Percentiles rank a stretch among this genome's conserved stretches.
phyloP scores from a whole-genome alignment of 1,140 invertebrate genomes.

The Pseudobourletiella spinata region DNA sequence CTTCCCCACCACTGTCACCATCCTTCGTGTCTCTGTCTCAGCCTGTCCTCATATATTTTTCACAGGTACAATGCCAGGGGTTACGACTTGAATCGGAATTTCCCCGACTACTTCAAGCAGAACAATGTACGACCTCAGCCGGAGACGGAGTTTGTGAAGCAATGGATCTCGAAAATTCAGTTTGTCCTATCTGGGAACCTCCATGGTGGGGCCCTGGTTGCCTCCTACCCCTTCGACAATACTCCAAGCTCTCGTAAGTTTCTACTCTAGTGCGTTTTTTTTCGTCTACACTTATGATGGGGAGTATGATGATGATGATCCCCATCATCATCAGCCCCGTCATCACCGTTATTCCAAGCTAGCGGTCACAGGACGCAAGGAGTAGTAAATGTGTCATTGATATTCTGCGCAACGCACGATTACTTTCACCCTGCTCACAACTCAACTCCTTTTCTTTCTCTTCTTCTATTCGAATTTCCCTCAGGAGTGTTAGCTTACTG shows the following conservation, averaged over 20 bases:
- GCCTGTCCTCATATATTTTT: no score
- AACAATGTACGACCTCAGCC: slow-evolving; percentile 77
- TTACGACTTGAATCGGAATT: slow-evolving; percentile 83
- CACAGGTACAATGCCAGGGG: slow-evolving; percentile 72
- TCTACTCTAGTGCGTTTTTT: background rate
- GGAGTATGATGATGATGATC: background rate
- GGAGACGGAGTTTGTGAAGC: slow-evolving; percentile 89
- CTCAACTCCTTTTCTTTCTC: no score
- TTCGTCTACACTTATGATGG: background rate
- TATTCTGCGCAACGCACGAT: background rate
- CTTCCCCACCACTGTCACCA: no score
- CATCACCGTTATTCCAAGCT: background rate
- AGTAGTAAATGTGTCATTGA: background rate
- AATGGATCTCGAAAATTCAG: slow-evolving; percentile 84
- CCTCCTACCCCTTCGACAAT: slow-evolving; percentile 87
- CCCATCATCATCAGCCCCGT: background rate
- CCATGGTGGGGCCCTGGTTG: slow-evolving; percentile 83
- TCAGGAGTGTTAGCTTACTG: no score
- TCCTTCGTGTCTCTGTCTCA: no score
- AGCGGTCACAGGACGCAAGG: background rate
- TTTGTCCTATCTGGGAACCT: slow-evolving; percentile 84
- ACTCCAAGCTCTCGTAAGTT: slow-evolving; percentile 78
- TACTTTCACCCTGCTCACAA: no score
- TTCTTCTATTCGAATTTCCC: no score
- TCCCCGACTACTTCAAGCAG: slow-evolving; percentile 80